Evolutionary conservation across 2,888 invertebrate genomes (phyloP).

Genomic region (Cryptocephalus primarius): DNA sequence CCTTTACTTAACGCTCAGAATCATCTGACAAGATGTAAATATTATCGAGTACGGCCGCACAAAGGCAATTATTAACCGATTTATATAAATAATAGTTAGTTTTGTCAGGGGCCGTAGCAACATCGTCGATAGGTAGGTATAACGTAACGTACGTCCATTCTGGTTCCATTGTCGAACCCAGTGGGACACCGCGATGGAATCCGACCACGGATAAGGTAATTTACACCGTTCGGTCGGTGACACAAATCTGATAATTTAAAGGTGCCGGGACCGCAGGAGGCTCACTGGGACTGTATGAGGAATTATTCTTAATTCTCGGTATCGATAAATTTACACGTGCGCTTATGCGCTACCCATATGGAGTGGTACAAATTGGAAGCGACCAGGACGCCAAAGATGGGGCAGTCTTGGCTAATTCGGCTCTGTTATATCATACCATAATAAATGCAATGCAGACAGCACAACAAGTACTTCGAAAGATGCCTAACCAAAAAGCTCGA

Average conservation of each 20-base stretch:
- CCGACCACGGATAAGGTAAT: slow-evolving; percentile 19
- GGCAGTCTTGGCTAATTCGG: no score
- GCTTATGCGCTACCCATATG: no score
- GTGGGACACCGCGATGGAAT: slow-evolving; percentile 14
- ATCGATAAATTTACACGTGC: slow-evolving; percentile 7
- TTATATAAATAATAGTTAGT: slow-evolving; percentile 6
- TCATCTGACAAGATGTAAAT: neutral
- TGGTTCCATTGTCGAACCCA: slow-evolving; percentile 9
- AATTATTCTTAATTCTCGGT: slow-evolving; percentile 13
- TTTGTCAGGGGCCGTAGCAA: slow-evolving; percentile 2
- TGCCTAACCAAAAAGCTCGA: no score
- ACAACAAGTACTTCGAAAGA: no score
- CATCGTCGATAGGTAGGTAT: slow-evolving; percentile 1
- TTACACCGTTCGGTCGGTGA: slow-evolving; percentile 22
- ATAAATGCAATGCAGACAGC: no score
- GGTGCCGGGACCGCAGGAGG: slow-evolving; percentile 16
- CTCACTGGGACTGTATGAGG: slow-evolving; percentile 21
- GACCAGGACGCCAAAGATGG: no score
- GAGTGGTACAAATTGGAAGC: no score
- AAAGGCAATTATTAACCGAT: slow-evolving; percentile 8
- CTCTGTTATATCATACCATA: no score
- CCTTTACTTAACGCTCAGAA: no score
- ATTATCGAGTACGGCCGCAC: neutral
- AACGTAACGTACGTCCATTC: slow-evolving; percentile 2
- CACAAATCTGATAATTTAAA: slow-evolving; percentile 30